Percentiles rank a stretch among this genome's conserved stretches.
These are phyloP conservation scores for Neodiprion lecontei DNA, from an alignment of 1,140 invertebrate species.

Conservation along the genomic window DNA sequence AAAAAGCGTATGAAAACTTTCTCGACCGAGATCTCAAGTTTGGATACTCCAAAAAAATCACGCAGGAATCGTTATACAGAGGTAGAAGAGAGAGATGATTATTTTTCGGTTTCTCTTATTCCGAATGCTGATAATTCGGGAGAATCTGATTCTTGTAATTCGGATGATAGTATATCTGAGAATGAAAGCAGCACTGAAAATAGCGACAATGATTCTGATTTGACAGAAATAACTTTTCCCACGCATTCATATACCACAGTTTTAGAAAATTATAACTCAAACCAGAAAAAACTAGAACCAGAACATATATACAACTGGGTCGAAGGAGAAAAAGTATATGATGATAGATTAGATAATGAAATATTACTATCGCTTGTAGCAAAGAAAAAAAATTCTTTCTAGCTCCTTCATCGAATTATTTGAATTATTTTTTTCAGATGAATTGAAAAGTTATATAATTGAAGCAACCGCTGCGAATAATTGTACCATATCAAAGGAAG, in stretches of 20 bases:
- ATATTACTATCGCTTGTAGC: slow-evolving; percentile 24
- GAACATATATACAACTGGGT: slow-evolving; percentile 26
- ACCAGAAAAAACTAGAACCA: slow-evolving; percentile 30
- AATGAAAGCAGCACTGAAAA: too few relatives aligned
- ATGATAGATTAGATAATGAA: slow-evolving; percentile 19
- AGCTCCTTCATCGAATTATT: slow-evolving; percentile 28
- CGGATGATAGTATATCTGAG: too few relatives aligned
- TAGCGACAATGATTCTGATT: too few relatives aligned
- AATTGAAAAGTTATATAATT: slow-evolving; percentile 29
- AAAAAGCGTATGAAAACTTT: too few relatives aligned
- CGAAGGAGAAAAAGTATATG: slow-evolving; percentile 23
- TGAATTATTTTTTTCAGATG: neutral
- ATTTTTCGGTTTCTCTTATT: too few relatives aligned
- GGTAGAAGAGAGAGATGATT: too few relatives aligned
- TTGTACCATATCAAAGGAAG: slow-evolving; percentile 17
- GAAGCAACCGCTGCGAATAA: slow-evolving; percentile 23
- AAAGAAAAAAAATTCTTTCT: slow-evolving; percentile 23
- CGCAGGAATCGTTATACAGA: too few relatives aligned
- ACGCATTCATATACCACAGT: slow-evolving; percentile 17
- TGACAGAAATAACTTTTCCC: neutral
- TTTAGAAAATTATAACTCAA: slow-evolving; percentile 22
- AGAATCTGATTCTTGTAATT: too few relatives aligned
- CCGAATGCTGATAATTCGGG: too few relatives aligned
- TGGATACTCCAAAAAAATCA: too few relatives aligned
- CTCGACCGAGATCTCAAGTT: too few relatives aligned